Evolutionary conservation across 1,140 invertebrate genomes (phyloP), one percentile per base, ranked within the genome.

Genomic region (Amyelois transitella): DNA sequence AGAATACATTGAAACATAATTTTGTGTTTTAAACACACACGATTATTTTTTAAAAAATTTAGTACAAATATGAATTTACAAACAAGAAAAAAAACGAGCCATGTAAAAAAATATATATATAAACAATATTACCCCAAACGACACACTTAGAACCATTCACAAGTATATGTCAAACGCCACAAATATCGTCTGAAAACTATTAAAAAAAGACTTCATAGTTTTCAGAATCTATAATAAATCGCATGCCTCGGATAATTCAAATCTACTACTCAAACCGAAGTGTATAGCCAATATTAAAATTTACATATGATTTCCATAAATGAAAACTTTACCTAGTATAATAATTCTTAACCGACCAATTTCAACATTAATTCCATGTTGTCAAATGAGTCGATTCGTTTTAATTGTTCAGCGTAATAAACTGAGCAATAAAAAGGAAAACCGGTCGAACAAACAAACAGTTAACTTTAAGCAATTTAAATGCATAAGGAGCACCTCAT

Each of bases 341-440:
- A 48, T 48, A 18, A 14, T 54, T 32, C 47, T 47, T n/a, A 28
- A 28, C 24, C 21, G 17, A 38, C 44, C 19, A 54, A 47, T 47
- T 54, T 19, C 22, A 44, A 54, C 52, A 54, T 54, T 54, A 54
- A 47, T 54, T 54, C 48, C 28, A 48, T 45, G 51, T 54, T 56
- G 48, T 32, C 56, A 57, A 62, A 57, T 49, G 52, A 64, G 55
- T 55, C 51, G 58, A 60, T 64, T 59, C 66, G 28, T 28, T 64
- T 60, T 64, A 64, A 67, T 64, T 69, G 57, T 67, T 64, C 61
- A 53, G 51, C 64, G 45, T 60, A 55, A 62, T 71, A 67, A 71
- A 67, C 55, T 47, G 22, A 28, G 55, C 53, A 53, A 55, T 69
- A 60, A 62, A 65, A 62, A 47, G 66, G 59, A 55, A 64, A 56